These are phyloP conservation scores for Cotesia vestalis DNA, from an alignment of 1,140 invertebrate genomes.

Conservation along the genomic window DNA sequence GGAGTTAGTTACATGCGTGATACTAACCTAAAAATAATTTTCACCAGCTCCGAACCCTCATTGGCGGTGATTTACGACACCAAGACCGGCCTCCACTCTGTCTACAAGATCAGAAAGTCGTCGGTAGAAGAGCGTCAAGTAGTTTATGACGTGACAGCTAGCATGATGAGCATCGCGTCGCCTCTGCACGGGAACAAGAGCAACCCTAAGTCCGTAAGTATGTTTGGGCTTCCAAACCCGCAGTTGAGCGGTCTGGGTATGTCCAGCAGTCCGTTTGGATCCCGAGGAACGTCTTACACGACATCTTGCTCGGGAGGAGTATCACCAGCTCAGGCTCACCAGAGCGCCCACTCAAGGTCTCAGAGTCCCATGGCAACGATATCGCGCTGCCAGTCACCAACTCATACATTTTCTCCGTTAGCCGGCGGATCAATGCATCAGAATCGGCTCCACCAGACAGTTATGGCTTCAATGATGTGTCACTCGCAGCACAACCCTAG, in stretches of 20 bases:
- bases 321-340: slow-evolving; percentile 53
- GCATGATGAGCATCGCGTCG: slow-evolving; percentile 63
- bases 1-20: slow-evolving; percentile 70
- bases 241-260: slow-evolving; percentile 47
- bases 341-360: slow-evolving; percentile 63
- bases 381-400: slow-evolving; percentile 63
- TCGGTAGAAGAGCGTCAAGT: slow-evolving; percentile 75
- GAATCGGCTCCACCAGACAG: slow-evolving; percentile 56
- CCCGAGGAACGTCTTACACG: slow-evolving; percentile 56
- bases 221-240: slow-evolving; percentile 57
- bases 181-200: slow-evolving; percentile 51
- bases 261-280: slow-evolving; percentile 56
- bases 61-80: slow-evolving; percentile 80
- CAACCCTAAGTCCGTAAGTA: slow-evolving; percentile 54
- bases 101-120: slow-evolving; percentile 83
- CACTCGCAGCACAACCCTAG: slow-evolving; percentile 50
- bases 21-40: slow-evolving; percentile 69
- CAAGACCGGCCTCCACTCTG: slow-evolving; percentile 79
- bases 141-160: slow-evolving; percentile 67
- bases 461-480: slow-evolving; percentile 51
- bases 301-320: slow-evolving; percentile 50
- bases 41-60: slow-evolving; percentile 72
- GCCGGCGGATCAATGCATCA: slow-evolving; percentile 50
- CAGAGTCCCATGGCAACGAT: slow-evolving; percentile 73
- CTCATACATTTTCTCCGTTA: slow-evolving; percentile 56